Percentiles rank a stretch among this genome's conserved stretches.
Conservation (phyloP, 1,140 invertebrate genomes). For the Tetramorium simillimum region DNA sequence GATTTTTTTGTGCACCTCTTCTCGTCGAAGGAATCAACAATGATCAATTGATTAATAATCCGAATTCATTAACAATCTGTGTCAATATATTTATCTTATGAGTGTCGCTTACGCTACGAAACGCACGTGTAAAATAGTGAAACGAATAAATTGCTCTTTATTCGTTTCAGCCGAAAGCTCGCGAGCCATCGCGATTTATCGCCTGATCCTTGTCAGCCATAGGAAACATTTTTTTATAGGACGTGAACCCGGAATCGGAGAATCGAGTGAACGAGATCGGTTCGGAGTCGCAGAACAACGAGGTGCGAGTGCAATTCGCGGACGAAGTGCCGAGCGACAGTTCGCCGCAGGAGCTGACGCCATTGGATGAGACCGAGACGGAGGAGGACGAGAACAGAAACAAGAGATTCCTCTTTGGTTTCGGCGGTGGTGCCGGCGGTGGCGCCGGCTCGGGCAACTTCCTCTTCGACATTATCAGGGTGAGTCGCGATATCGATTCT, state of each 20-base stretch:
- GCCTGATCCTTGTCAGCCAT: background rate
- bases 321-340: constrained; percentile 86
- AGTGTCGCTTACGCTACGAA: background rate
- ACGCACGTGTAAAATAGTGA: background rate
- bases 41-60: background rate
- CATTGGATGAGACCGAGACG: constrained; percentile 87
- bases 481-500: constrained; percentile 84
- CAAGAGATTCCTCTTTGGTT: constrained; percentile 92
- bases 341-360: constrained; percentile 84
- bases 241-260: constrained; percentile 83
- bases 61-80: background rate
- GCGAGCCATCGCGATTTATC: background rate
- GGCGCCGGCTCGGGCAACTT: constrained; percentile 93
- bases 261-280: constrained; percentile 82
- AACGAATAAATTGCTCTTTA: background rate
- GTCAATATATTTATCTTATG: background rate
- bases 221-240: constrained; percentile 73
- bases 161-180: background rate
- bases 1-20: constrained; percentile 36
- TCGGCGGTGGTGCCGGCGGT: constrained; percentile 83
- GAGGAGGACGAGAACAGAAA: constrained; percentile 92
- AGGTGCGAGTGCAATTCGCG: constrained; percentile 88
- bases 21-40: background rate
- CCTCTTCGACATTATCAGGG: constrained; percentile 94
- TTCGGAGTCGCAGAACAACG: constrained; percentile 88